These are phyloP conservation scores for Cyrtonyx montezumae DNA, from an alignment of 2,113 vertebrate genomes.

Conservation along the genomic window DNA sequence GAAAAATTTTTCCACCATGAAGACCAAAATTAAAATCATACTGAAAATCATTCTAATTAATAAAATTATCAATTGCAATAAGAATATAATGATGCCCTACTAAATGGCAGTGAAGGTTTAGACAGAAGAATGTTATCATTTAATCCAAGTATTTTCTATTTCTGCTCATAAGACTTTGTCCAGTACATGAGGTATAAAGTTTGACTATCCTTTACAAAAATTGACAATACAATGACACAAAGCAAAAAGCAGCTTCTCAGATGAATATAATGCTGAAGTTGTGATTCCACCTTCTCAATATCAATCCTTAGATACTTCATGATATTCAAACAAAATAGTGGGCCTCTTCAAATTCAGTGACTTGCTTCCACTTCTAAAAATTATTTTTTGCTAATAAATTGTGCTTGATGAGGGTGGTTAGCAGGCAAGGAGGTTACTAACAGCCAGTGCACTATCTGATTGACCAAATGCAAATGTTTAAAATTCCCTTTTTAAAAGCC, in stretches of 20 bases:
- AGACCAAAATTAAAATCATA: background rate
- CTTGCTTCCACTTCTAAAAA: background rate
- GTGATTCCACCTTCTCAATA: background rate
- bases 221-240: background rate
- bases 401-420: rapidly evolving
- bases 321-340: background rate
- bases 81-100: background rate
- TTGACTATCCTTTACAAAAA: background rate
- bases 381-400: background rate
- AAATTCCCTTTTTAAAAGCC: background rate
- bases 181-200: background rate
- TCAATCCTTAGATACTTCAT: background rate
- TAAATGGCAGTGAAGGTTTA: background rate
- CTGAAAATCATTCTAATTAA: background rate
- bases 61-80: background rate
- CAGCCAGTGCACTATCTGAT: background rate
- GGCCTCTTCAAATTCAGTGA: background rate
- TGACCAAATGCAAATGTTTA: background rate
- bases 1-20: background rate
- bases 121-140: background rate
- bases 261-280: background rate
- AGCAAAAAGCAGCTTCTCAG: background rate
- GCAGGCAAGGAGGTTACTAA: background rate
- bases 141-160: background rate
- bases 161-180: background rate